A percentile compares a stretch with the other conserved stretches of the same genome.
phyloP scores from a whole-genome alignment of 2,888 invertebrate genomes.

The Hyppa rectilinea region DNA sequence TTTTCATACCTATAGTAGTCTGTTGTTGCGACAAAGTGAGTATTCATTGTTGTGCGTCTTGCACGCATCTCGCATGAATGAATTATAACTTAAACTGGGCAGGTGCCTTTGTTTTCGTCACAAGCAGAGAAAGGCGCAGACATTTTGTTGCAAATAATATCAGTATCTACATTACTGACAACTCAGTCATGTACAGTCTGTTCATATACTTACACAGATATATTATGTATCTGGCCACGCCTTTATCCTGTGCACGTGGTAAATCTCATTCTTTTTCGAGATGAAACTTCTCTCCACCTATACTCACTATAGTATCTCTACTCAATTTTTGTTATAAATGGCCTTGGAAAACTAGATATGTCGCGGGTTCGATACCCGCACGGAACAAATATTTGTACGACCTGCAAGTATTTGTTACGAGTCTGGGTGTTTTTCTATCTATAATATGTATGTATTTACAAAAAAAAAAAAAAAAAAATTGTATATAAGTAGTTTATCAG shows the following conservation, averaged over 20 bases:
- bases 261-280: background rate
- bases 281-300: background rate
- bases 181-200: too few species aligned
- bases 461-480: too few species aligned
- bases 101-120: background rate
- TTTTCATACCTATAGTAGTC: background rate
- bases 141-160: constrained; percentile 9
- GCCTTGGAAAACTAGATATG: too few species aligned
- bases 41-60: background rate
- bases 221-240: background rate
- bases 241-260: background rate
- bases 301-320: background rate
- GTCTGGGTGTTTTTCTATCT: too few species aligned
- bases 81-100: too few species aligned
- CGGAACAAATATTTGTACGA: too few species aligned
- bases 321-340: background rate
- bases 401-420: too few species aligned
- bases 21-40: background rate
- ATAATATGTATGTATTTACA: too few species aligned
- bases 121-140: background rate
- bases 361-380: too few species aligned
- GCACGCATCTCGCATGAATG: background rate
- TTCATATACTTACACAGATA: background rate
- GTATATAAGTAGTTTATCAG: too few species aligned
- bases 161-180: too few species aligned